Percentiles rank a stretch among this genome's conserved stretches.
phyloP scores from a whole-genome alignment of 2,113 vertebrate genomes.

The Cisticola juncidis region DNA sequence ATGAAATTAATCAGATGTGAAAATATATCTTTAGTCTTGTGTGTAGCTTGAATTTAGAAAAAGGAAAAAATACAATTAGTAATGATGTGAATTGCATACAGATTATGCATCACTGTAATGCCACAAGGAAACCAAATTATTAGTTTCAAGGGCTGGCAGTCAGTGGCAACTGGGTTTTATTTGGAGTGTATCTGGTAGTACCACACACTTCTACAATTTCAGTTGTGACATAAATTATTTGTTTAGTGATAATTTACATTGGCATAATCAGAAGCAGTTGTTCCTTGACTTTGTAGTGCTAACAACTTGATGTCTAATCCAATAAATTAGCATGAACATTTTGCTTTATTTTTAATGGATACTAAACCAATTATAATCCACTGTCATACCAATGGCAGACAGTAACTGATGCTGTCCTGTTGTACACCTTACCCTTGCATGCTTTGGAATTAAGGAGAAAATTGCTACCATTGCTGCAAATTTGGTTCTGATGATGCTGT shows the following conservation, averaged over 20 bases:
- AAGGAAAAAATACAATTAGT: neutral
- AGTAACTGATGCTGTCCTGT: neutral
- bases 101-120: neutral
- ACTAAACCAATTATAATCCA: neutral
- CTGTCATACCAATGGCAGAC: neutral
- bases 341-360: neutral
- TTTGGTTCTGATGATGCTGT: neutral
- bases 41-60: neutral
- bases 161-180: neutral
- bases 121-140: neutral
- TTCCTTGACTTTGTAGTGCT: neutral
- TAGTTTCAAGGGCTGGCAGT: neutral
- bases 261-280: neutral
- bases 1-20: constrained; percentile 40
- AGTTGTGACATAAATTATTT: neutral
- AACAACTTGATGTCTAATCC: neutral
- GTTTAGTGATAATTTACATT: neutral
- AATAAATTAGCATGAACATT: neutral
- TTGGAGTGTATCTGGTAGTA: neutral
- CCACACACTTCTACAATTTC: neutral
- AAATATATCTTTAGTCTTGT: neutral
- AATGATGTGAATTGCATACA: neutral
- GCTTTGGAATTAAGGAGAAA: neutral
- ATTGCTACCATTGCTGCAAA: accelerated
- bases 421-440: neutral